Evolutionary conservation across 2,113 vertebrate genomes (phyloP).

Genomic region (Clupea harengus): DNA sequence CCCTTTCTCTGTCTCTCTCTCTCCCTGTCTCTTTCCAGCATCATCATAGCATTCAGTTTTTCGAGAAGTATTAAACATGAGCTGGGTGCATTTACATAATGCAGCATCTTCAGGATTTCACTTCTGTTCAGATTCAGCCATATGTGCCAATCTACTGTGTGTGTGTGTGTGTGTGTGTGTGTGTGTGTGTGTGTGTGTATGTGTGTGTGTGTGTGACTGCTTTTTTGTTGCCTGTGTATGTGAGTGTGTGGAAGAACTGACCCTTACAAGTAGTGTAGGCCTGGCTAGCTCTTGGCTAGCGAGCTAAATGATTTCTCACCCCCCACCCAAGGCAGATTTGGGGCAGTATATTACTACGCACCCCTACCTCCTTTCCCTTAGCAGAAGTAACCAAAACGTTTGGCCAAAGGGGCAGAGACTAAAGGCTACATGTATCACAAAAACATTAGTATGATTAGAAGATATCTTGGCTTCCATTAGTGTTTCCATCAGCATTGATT

Average conservation of each 20-base stretch:
- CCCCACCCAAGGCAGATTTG: too few species aligned
- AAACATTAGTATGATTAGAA: too few species aligned
- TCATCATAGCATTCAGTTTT: constrained; percentile 68
- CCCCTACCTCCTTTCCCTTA: too few species aligned
- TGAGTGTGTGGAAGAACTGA: neutral
- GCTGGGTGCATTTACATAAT: constrained; percentile 67
- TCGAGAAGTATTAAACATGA: constrained; percentile 55
- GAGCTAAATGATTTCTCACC: too few species aligned
- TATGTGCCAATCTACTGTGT: constrained; percentile 10
- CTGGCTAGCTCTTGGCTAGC: too few species aligned
- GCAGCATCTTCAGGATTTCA: constrained; percentile 65
- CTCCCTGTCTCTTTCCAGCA: constrained; percentile 52
- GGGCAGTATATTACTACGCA: too few species aligned
- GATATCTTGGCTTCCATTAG: too few species aligned
- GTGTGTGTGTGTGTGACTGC: constrained; percentile 38
- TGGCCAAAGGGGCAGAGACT: too few species aligned
- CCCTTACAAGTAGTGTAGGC: neutral
- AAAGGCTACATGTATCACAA: too few species aligned
- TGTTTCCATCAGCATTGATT: too few species aligned
- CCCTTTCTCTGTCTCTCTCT: constrained; percentile 17
- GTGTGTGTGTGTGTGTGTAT: constrained; percentile 11
- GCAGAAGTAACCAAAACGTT: too few species aligned
- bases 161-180: constrained; percentile 16
- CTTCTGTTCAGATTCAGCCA: constrained; percentile 46
- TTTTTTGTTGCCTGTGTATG: constrained; percentile 26